Evolutionary conservation across 2,888 invertebrate genomes (phyloP), one percentile per base, ranked within the genome.

Genomic region (Leucophenga montana): DNA sequence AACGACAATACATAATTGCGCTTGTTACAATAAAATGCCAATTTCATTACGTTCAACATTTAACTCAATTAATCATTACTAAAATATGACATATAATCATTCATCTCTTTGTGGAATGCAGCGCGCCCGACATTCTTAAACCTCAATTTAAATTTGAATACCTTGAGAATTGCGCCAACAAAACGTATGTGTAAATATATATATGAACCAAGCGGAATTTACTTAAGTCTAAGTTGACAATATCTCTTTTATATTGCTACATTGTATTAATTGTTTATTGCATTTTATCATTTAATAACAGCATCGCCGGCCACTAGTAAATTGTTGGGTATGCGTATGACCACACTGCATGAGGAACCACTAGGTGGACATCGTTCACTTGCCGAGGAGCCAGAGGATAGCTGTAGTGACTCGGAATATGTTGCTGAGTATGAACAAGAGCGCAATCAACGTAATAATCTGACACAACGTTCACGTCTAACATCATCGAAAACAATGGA

Each of bases 71-170:
- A 39, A 39, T 11, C 39, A 3, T 57, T 50, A 33, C 67, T 39
- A 61, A 44, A 71, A 72, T 75, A 68, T 68, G 2, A 27, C 1
- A 22, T 16, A 62, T 64, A 64, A 46, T 48, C 46, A 48, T 78
- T 80, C 73, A 82, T 82, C 78, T 75, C 72, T 77, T 67, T 74
- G 72, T 79, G 88, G 86, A 90, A 94, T 94, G 92, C 97, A 98
- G 97, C 97, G 90, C 95, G 98, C 88, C 98, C 98, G 89, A 98
- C 97, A 90, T 98, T 97, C 93, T 94, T 98, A 91, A 97, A 97
- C 93, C 95, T 98, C 92, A 96, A 95, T 92, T 92, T 96, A 92
- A 96, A 95, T 92, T 93, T 95, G 91, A 96, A 96, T 92, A 93
- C 95, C 87, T 92, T 95, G 91, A 93, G 95, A 90, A 94, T 95